Percentiles rank a stretch among this genome's conserved stretches.
phyloP scores from a whole-genome alignment of 64 coral and sea anemone genomes.

The Astreopora myriophthalma region DNA sequence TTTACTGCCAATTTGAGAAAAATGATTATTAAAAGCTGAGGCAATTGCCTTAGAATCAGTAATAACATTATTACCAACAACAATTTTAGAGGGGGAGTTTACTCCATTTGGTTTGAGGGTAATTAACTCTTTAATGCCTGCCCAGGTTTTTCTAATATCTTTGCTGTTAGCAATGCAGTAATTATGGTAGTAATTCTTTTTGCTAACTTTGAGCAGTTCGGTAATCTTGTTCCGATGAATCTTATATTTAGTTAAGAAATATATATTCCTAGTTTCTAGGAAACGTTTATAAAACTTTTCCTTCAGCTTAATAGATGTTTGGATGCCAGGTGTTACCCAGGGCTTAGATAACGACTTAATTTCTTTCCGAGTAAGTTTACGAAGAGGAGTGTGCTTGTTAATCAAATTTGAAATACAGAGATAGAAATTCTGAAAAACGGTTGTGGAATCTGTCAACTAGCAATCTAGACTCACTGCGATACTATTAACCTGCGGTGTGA shows the following conservation, averaged over 20 bases:
- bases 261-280: neutral
- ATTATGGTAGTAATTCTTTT: constrained; percentile 6
- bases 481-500: too few relatives aligned
- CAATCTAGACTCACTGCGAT: too few relatives aligned
- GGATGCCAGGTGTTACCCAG: constrained; percentile 53
- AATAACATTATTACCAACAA: constrained; percentile 13
- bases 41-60: constrained; percentile 46
- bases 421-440: constrained; percentile 12
- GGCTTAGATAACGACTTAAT: constrained; percentile 70
- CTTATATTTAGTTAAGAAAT: constrained; percentile 32
- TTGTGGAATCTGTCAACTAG: too few relatives aligned
- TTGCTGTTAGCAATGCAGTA: constrained; percentile 50
- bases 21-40: constrained; percentile 45
- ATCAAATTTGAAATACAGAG: constrained; percentile 15
- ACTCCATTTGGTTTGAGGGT: constrained; percentile 30
- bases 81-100: constrained; percentile 2
- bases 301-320: constrained; percentile 37
- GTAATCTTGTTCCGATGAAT: constrained; percentile 49
- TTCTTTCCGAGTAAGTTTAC: constrained; percentile 55
- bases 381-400: constrained; percentile 53
- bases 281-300: constrained; percentile 35
- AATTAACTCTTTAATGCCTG: constrained; percentile 43
- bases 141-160: constrained; percentile 62
- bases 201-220: constrained; percentile 29
- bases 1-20: constrained; percentile 43